A percentile compares a stretch with the other conserved stretches of the same genome.
These are phyloP conservation scores for Thinocorus orbignyianus DNA, from an alignment of 2,113 vertebrate genomes.

Conservation along the genomic window DNA sequence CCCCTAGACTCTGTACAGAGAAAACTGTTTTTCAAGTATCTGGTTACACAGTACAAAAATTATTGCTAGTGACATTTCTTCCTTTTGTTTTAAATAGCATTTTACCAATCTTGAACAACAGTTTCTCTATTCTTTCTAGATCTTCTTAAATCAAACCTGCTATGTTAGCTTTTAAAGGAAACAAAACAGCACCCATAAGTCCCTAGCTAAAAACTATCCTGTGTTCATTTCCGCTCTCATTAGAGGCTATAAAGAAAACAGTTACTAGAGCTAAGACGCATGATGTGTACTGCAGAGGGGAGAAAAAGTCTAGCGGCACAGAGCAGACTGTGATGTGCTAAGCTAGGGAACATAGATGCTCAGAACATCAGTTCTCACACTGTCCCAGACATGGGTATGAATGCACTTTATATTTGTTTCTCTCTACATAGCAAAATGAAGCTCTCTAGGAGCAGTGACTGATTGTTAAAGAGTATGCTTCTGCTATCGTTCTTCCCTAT, in stretches of 20 bases:
- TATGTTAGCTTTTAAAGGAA: background rate
- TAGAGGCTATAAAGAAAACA: background rate
- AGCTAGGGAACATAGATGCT: background rate
- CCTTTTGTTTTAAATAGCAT: background rate
- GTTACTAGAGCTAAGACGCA: background rate
- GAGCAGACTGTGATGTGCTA: background rate
- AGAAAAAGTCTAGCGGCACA: background rate
- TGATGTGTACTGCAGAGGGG: background rate
- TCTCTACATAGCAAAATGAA: background rate
- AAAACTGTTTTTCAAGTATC: background rate
- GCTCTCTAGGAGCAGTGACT: background rate
- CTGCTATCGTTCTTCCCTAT: background rate
- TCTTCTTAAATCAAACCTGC: background rate
- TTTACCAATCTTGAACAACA: background rate
- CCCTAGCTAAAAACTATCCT: background rate
- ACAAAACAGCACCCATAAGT: background rate
- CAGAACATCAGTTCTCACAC: background rate
- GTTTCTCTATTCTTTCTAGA: background rate
- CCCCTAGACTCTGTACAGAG: background rate
- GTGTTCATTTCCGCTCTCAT: background rate
- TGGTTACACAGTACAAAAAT: background rate
- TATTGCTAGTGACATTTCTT: background rate
- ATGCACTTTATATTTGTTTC: background rate
- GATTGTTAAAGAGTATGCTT: background rate
- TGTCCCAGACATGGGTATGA: background rate